A percentile compares a stretch with the other conserved stretches of the same genome.
Evolutionary conservation across 2,797 vertebrate species (phyloP).

Genomic region (Ambastaia sidthimunki): DNA sequence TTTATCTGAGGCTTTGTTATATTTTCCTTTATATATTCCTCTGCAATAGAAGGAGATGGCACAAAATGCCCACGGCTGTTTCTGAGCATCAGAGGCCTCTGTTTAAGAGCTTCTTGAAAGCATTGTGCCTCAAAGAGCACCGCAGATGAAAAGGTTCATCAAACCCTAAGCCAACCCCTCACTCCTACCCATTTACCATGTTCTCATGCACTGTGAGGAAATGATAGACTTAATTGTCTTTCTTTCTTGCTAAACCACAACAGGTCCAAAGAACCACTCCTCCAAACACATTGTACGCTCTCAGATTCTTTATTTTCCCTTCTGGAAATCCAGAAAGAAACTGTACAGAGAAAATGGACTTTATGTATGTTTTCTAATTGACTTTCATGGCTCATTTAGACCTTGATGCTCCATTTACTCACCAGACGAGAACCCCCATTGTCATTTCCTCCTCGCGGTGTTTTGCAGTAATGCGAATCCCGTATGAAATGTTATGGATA

Average conservation of each 20-base stretch:
- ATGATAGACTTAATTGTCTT: slow-evolving; percentile 32
- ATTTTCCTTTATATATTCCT: slow-evolving; percentile 14
- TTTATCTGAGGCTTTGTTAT: slow-evolving; percentile 1
- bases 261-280: slow-evolving; percentile 43
- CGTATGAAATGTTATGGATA: slow-evolving; percentile 30
- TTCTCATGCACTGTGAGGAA: slow-evolving; percentile 48
- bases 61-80: slow-evolving; percentile 51
- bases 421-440: slow-evolving; percentile 41
- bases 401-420: slow-evolving; percentile 42
- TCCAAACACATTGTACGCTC: slow-evolving; percentile 25
- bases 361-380: slow-evolving; percentile 53
- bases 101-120: slow-evolving; percentile 57
- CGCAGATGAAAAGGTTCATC: slow-evolving; percentile 59
- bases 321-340: slow-evolving; percentile 40
- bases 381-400: slow-evolving; percentile 56
- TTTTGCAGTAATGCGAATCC: slow-evolving; percentile 12
- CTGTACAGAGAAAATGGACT: slow-evolving; percentile 43
- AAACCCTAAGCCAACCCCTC: slow-evolving; percentile 28
- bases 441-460: slow-evolving; percentile 32
- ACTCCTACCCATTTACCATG: slow-evolving; percentile 28
- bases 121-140: slow-evolving; percentile 47
- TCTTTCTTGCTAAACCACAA: slow-evolving; percentile 27
- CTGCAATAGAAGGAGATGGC: slow-evolving; percentile 22
- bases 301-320: slow-evolving; percentile 26
- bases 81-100: slow-evolving; percentile 47